These are phyloP conservation scores for Pinctada fucata DNA, from an alignment of 2,888 invertebrate species.

Conservation along the genomic window DNA sequence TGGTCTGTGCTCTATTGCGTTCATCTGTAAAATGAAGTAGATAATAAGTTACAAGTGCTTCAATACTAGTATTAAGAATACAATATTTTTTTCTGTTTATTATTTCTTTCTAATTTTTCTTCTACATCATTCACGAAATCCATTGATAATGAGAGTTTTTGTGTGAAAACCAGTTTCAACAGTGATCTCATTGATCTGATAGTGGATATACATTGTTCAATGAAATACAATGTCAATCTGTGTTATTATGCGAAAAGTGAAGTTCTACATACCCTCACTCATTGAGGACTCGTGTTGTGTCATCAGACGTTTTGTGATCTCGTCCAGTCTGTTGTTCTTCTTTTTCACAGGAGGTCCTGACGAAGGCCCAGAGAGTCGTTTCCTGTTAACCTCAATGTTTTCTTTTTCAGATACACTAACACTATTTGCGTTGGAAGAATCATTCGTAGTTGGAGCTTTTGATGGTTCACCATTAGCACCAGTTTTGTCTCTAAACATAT, in stretches of 20 bases:
- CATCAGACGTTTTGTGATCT: constrained; percentile 31
- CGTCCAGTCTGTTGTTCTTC: constrained; percentile 35
- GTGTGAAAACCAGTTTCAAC: too few relatives aligned
- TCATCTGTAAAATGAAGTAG: constrained; percentile 18
- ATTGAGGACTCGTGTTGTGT: constrained; percentile 24
- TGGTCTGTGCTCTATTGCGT: constrained; percentile 1
- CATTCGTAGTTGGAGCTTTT: background rate
- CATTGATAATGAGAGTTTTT: background rate
- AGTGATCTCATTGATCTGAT: too few relatives aligned
- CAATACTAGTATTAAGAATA: background rate
- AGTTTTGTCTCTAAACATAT: constrained; percentile 65
- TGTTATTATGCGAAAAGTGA: too few relatives aligned
- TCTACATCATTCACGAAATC: background rate
- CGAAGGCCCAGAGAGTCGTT: constrained; percentile 17
- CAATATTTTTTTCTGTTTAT: background rate
- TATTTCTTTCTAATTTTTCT: background rate
- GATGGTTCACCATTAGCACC: constrained; percentile 26
- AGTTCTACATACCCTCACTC: background rate
- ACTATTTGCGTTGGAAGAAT: background rate
- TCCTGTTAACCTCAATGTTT: constrained; percentile 12
- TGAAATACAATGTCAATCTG: too few relatives aligned
- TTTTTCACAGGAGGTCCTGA: constrained; percentile 24
- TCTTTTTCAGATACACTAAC: background rate
- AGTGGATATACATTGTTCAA: too few relatives aligned
- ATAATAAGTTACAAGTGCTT: background rate